phyloP scores from a whole-genome alignment of 2,113 vertebrate genomes.

The Hemicordylus capensis region DNA sequence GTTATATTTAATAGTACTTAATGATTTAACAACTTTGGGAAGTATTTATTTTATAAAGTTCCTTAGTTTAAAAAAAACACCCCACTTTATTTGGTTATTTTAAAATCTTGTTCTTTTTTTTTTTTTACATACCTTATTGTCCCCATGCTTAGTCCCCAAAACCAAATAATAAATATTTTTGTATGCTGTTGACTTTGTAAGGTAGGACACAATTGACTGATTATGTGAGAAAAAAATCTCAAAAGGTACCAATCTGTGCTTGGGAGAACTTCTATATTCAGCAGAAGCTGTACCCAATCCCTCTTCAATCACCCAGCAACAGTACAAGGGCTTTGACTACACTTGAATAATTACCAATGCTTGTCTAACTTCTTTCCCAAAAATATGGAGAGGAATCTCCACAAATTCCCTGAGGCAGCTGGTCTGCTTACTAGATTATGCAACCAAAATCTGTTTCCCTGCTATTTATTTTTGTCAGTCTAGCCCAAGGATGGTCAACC shows the following conservation, averaged over 20 bases:
- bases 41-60: conserved; percentile 27
- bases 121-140: background rate
- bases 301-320: background rate
- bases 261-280: background rate
- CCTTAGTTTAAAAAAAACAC: background rate
- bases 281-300: background rate
- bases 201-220: background rate
- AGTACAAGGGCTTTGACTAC: background rate
- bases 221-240: background rate
- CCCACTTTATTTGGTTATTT: background rate
- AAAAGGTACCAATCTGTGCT: background rate
- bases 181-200: background rate
- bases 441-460: background rate
- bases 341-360: background rate
- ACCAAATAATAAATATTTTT: background rate
- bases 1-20: conserved; percentile 32
- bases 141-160: background rate
- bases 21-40: conserved; percentile 25
- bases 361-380: background rate
- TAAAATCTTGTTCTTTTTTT: background rate
- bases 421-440: background rate
- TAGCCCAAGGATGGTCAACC: no score
- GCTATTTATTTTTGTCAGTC: background rate
- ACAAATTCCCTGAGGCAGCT: no score
- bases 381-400: background rate